Evolutionary conservation across 2,797 vertebrate species (phyloP), one percentile per base, ranked within the genome.

Genomic region (Selene dorsalis): DNA sequence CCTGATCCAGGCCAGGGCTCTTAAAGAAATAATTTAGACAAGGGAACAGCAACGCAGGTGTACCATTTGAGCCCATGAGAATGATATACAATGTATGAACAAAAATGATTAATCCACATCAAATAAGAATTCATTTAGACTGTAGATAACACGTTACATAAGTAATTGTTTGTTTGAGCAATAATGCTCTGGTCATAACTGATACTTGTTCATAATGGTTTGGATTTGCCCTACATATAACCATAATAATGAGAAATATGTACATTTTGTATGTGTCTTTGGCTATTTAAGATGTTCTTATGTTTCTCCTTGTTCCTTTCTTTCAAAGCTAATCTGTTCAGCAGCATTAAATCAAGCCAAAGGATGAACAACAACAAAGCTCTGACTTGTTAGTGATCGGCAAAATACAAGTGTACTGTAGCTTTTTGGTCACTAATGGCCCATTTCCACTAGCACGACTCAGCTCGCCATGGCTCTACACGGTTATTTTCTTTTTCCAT

Each of bases 11-110:
- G 70, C 85, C 91, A 74, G 90, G 89, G 82, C 81, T 95, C 94
- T 95, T 93, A 63, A 94, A 93, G 74, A 94, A 91, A 95, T 89
- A 79, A 93, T 93, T 86, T 89, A 85, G 89, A 93, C 70, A 93
- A 84, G 67, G 90, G 67, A 88, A 89, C 73, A 93, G 88, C 84
- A 89, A 53, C 88, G 82, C 75, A 90, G 71, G 69, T 82, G 83
- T 84, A 85, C 78, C 79, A 88, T 75, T 77, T 87, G 77, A 93
- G 89, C 91, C 84, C 81, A 88, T 71, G 68, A 80, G 2, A 84
- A 63, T 63, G 3, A 81, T 69, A 32, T 20, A 43, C 5, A 70
- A 18, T 47, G 50, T 35, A 75, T 87, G 22, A 65, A 75, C 30
- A 75, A 38, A 39, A 79, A 47, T 2, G 1, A 52, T 55, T 32